Base-by-base conservation (phyloP, 2,888 invertebrate species). In the Caenorhabditis sp. region DNA sequence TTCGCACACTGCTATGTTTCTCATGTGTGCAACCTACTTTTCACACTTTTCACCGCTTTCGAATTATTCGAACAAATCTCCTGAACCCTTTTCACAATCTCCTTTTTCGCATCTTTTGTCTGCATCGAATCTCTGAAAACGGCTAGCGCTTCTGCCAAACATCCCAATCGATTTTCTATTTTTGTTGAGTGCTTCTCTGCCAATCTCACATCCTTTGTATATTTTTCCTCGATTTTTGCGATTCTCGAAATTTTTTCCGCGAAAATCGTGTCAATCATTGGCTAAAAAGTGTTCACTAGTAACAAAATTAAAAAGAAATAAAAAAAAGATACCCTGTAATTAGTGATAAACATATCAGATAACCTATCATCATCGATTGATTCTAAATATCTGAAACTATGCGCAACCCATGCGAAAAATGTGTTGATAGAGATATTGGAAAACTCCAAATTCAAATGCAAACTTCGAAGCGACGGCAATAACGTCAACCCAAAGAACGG, bases 331-430 rank as follows among this genome's bases (percentile, higher is more conserved):
- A 67, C 67, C 2, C 56, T 31, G 20, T 58, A 72, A 1, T 65
- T 70, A 21, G 63, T 27, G 12, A 68, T 65, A 27, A 76, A 76
- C 7, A 20, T 20, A 21, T 70, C 67, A 10, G 67, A 43, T 0
- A 78, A 60, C 1, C 65, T 63, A 54, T 78, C 78, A 21, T 71
- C 73, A 52, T 78, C 76, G 7, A 78, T 58, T 17, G 66, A 62
- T 64, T 78, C 78, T n/a, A 79, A 63, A 61, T 71, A 79, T 26
- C 78, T 81, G 54, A 85, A 85, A 43, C 82, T 80, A 56, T 74
- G 78, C 1, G 82, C 70, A 12, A 84, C 53, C 85, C 85, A 85
- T 5, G 76, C 65, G 31, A 70, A 72, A 26, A 72, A 72, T 7
- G 67, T 58, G 31, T 63, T 72, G 3, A 67, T 59, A 5, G 68